phyloP scores from a whole-genome alignment of 2,113 vertebrate genomes.

The Nanorana parkeri region DNA sequence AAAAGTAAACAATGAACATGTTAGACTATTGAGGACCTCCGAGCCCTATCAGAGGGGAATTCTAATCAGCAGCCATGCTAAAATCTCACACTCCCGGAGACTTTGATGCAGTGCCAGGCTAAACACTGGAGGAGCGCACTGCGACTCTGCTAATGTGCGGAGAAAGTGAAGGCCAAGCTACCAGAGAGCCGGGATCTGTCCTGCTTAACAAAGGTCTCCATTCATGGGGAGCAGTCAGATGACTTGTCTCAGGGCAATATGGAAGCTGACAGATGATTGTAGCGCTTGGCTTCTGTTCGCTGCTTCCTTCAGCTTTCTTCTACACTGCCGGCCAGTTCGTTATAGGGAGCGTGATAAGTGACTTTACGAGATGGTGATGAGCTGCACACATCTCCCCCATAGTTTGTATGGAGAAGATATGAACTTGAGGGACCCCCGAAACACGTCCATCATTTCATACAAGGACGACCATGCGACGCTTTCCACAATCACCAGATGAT shows the following conservation, averaged over 20 bases:
- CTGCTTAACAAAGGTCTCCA: conserved; percentile 76
- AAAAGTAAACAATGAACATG: not conserved
- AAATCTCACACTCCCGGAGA: conserved; percentile 49
- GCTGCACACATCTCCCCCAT: no score
- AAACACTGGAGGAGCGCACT: conserved; percentile 74
- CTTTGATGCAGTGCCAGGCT: conserved; percentile 81
- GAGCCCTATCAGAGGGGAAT: not conserved
- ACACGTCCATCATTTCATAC: no score
- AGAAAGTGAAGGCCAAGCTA: conserved; percentile 66
- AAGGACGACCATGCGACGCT: no score
- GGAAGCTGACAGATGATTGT: not conserved
- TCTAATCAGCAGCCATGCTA: conserved; percentile 23
- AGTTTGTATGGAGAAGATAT: no score
- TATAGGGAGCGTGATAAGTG: no score
- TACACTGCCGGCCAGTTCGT: no score
- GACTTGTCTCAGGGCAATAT: conserved; percentile 64
- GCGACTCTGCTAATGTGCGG: conserved; percentile 68
- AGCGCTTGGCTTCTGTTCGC: no score
- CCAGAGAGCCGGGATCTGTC: conserved; percentile 76
- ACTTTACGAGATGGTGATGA: no score
- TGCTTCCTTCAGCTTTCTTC: no score
- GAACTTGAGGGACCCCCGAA: no score
- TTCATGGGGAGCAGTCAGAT: conserved; percentile 72
- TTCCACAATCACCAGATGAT: no score
- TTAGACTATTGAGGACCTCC: not conserved